Conservation (phyloP, 2,797 vertebrate genomes). For the Anguilla obscura region DNA sequence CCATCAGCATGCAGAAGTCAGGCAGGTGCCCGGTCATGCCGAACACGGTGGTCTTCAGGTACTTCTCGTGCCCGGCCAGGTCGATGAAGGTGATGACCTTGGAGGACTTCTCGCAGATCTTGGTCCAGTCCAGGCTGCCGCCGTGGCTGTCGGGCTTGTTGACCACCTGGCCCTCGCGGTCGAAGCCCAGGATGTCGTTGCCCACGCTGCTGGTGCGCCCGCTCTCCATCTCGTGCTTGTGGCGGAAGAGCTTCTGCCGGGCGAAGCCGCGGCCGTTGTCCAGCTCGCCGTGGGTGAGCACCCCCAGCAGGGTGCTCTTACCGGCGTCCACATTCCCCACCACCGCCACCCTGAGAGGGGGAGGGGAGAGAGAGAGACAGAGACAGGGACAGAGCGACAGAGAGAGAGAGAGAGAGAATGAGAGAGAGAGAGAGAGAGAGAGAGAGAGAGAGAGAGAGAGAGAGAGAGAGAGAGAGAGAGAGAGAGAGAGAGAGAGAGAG, state of each 20-base stretch:
- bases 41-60: constrained; percentile 96
- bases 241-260: constrained; percentile 96
- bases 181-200: constrained; percentile 97
- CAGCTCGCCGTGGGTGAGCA: constrained; percentile 92
- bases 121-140: constrained; percentile 95
- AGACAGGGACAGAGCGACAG: constrained; percentile 13
- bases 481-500: no score
- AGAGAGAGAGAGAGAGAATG: neutral
- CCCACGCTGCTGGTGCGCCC: constrained; percentile 97
- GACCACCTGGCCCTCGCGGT: constrained; percentile 92
- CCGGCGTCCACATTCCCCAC: constrained; percentile 97
- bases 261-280: constrained; percentile 97
- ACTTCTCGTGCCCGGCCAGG: constrained; percentile 94
- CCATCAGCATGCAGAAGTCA: constrained; percentile 99
- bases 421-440: neutral
- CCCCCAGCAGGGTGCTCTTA: constrained; percentile 93
- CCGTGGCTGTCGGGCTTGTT: constrained; percentile 96
- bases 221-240: constrained; percentile 98
- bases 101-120: constrained; percentile 96
- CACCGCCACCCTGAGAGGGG: constrained; percentile 84
- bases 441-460: neutral
- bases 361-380: neutral
- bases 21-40: constrained; percentile 97
- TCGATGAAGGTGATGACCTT: constrained; percentile 98
- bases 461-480: no score